These are phyloP conservation scores for Amphibalanus amphitrite DNA, from an alignment of 1,140 invertebrate species.

Conservation along the genomic window DNA sequence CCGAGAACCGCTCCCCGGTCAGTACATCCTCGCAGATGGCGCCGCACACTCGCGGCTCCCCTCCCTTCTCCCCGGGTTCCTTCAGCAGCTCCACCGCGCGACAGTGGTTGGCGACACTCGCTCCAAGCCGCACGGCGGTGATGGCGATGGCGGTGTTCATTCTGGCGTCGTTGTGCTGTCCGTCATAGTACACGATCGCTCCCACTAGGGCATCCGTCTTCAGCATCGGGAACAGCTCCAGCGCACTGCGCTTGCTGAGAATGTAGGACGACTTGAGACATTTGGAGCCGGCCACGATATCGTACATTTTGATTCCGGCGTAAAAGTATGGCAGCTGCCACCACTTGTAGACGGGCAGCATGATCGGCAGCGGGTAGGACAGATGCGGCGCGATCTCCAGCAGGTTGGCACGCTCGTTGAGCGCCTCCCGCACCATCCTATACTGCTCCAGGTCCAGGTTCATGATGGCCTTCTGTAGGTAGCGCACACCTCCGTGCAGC, in stretches of 20 bases:
- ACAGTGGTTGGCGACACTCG: slow-evolving; percentile 87
- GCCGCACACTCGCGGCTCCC: slow-evolving; percentile 28
- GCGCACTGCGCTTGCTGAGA: slow-evolving; percentile 74
- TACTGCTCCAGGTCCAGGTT: slow-evolving; percentile 85
- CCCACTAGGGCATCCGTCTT: slow-evolving; percentile 81
- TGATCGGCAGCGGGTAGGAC: slow-evolving; percentile 89
- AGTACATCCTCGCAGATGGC: slow-evolving; percentile 56
- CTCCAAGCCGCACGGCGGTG: slow-evolving; percentile 84
- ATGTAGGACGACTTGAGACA: slow-evolving; percentile 91
- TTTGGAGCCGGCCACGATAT: slow-evolving; percentile 87
- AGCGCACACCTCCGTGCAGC: slow-evolving; percentile 97
- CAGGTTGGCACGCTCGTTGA: slow-evolving; percentile 86
- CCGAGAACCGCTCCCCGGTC: slow-evolving; percentile 71
- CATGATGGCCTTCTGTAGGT: slow-evolving; percentile 95
- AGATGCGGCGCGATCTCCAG: slow-evolving; percentile 91
- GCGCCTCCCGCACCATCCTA: slow-evolving; percentile 92
- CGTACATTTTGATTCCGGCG: slow-evolving; percentile 97
- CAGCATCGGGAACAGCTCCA: slow-evolving; percentile 94
- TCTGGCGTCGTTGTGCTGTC: slow-evolving; percentile 92
- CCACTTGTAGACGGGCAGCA: slow-evolving; percentile 93
- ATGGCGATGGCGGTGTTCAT: slow-evolving; percentile 93
- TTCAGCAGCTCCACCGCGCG: slow-evolving; percentile 63
- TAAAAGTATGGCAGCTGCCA: slow-evolving; percentile 77
- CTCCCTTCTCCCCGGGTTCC: slow-evolving; percentile 25
- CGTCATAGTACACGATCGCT: slow-evolving; percentile 98